Evolutionary conservation across 2,797 vertebrate genomes (phyloP), one percentile per base, ranked within the genome.

Genomic region (Acrocephalus scirpaceus): DNA sequence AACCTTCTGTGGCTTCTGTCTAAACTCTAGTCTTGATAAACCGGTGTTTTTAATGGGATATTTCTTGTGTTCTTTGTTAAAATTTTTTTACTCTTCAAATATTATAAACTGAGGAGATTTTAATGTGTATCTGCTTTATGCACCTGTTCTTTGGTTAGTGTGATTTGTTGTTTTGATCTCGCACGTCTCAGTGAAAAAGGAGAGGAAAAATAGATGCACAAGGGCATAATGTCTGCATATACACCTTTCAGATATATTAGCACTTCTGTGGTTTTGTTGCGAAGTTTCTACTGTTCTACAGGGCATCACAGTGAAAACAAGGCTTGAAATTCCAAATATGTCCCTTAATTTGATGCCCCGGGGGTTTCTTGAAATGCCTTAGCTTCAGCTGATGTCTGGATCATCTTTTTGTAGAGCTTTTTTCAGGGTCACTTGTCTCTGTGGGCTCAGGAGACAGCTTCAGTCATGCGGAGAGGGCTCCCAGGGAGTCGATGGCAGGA

Each of bases 351-450:
- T 76, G 57, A 36, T 0, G 0, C 66, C 36, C 30, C 1, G 1
- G 29, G 44, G 34, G 10, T 29, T 91, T 72, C 69, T 36, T 77
- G 57, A 75, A 78, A 44, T 30, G 25, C 42, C 34, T 71, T 51
- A 56, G 18, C 44, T 86, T 61, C 48, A 17, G 27, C 1, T 93
- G 66, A 19, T 69, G 8, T 30, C 44, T 76, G 77, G 40, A 44
- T 38, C 27, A 72, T 89, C 58, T 48, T 67, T 81, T 92, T 71
- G 38, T 6, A 65, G 73, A 76, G 65, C 34, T 82, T 87, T 94
- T 95, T 94, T 89, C 62, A 25, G 95, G 93, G 75, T 97, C 95
- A 84, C 34, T 92, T 66, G 9, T 26, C 44, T 16, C 20, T 36
- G 23, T 51, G 74, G 72, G n/a, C n/a, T 50, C 19, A 25, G 60